Evolutionary conservation across 2,797 vertebrate species (phyloP), one percentile per base, ranked within the genome.

Genomic region (Gorsachius magnificus): DNA sequence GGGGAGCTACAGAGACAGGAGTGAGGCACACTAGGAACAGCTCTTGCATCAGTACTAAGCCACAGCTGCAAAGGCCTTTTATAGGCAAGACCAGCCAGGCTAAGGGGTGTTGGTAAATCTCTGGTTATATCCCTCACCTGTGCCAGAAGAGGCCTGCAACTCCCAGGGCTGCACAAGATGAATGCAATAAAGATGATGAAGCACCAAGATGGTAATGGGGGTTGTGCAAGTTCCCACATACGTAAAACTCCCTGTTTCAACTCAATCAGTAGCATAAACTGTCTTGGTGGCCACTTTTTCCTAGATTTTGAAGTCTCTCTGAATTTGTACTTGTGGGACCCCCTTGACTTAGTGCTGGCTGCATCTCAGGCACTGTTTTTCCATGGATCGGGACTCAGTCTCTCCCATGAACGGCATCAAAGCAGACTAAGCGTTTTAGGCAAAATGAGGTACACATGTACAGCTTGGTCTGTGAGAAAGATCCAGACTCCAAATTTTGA

Each of bases 1-100:
- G 10, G 19, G 18, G 88, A 69, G 11, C 11, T 7, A 8, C 35
- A 92, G n/a, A 78, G 28, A 13, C 6, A 56, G 48, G 65, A 51
- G 3, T 24, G 4, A 90, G 3, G 0, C 2, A 0, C 9, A n/a
- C 6, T 16, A 77, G 8, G 1, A 69, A 50, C 38, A 51, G 9
- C 1, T 11, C 19, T 61, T 61, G 10, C 45, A 77, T 24, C n/a
- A 71, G 5, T 11, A 35, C 22, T 19, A 36, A 89, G 21, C 10
- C 11, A 12, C 4, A 81, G n/a, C 20, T 83, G 54, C 51, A 68
- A 66, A 78, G 16, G 15, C 33, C 26, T 90, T 87, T 89, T 46
- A 69, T 19, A 89, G 4, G 45, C 10, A 12, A 81, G 38, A 70
- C 7, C 51, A 66, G 31, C 8, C 45, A 65, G 77, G 33, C 20